phyloP scores from a whole-genome alignment of 2,797 vertebrate genomes.

The Anniella stebbinsi region DNA sequence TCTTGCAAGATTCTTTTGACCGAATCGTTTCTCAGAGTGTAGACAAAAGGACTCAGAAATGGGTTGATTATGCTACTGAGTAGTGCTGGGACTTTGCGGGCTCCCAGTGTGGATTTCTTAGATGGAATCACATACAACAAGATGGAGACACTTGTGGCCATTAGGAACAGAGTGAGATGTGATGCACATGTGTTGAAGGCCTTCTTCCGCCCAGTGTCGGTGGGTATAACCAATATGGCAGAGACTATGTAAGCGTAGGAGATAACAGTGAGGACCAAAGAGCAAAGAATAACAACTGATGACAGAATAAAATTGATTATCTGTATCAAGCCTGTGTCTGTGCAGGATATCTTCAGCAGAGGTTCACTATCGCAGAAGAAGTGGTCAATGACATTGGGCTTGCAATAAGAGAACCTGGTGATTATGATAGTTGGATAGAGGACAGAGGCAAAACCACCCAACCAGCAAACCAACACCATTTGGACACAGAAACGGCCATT shows the following conservation, averaged over 20 bases:
- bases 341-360: constrained; percentile 55
- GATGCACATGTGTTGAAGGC: constrained; percentile 67
- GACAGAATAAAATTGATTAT: constrained; percentile 21
- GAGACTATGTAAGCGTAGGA: constrained; percentile 62
- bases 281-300: constrained; percentile 6
- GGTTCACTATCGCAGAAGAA: constrained; percentile 61
- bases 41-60: constrained; percentile 24
- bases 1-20: not conserved
- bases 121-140: constrained; percentile 22
- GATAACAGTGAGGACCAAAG: constrained; percentile 5
- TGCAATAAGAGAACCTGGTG: constrained; percentile 12
- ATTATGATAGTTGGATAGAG: constrained; percentile 21
- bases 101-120: not conserved
- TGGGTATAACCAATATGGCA: constrained; percentile 59
- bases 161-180: constrained; percentile 41
- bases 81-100: not conserved
- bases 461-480: constrained; percentile 22
- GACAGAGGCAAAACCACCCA: constrained; percentile 25
- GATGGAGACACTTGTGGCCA: not conserved
- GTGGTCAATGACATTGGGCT: constrained; percentile 55
- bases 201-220: constrained; percentile 49
- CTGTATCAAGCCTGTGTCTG: constrained; percentile 48
- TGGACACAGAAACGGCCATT: not conserved
- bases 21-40: constrained; percentile 25
- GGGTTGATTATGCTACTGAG: constrained; percentile 15